A percentile compares a stretch with the other conserved stretches of the same genome.
phyloP scores from a whole-genome alignment of 2,888 invertebrate genomes.

The Scaptodrosophila latifasciaeformis region DNA sequence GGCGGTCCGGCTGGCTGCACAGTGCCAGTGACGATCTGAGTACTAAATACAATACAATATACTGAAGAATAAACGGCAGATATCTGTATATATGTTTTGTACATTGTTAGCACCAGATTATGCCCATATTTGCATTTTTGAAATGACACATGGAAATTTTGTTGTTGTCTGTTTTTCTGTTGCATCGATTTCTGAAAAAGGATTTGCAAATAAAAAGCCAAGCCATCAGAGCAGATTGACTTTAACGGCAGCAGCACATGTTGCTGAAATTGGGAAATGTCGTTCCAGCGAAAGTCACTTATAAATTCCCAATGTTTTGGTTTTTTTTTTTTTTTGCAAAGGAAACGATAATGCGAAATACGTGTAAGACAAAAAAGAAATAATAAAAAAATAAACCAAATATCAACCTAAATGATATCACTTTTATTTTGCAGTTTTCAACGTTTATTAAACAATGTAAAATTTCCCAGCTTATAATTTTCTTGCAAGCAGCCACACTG shows the following conservation, averaged over 20 bases:
- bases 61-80: conserved; percentile 15
- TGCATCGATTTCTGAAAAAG: conserved; percentile 14
- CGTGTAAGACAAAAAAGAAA: no score
- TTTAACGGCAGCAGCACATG: conserved; percentile 62
- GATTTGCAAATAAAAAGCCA: no score
- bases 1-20: conserved; percentile 1
- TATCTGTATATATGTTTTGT: neutral
- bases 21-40: neutral
- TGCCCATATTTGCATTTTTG: conserved; percentile 69
- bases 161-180: conserved; percentile 26
- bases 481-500: no score
- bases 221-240: conserved; percentile 60
- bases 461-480: no score
- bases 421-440: no score
- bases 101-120: conserved; percentile 46
- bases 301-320: no score
- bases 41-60: conserved; percentile 13
- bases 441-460: no score
- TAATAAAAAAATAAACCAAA: no score
- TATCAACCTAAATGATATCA: no score
- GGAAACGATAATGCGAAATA: no score
- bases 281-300: conserved; percentile 46
- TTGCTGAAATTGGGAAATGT: conserved; percentile 33
- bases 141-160: conserved; percentile 68
- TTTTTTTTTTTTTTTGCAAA: no score